phyloP scores from a whole-genome alignment of 1,140 invertebrate species.

The Conus ventricosus region DNA sequence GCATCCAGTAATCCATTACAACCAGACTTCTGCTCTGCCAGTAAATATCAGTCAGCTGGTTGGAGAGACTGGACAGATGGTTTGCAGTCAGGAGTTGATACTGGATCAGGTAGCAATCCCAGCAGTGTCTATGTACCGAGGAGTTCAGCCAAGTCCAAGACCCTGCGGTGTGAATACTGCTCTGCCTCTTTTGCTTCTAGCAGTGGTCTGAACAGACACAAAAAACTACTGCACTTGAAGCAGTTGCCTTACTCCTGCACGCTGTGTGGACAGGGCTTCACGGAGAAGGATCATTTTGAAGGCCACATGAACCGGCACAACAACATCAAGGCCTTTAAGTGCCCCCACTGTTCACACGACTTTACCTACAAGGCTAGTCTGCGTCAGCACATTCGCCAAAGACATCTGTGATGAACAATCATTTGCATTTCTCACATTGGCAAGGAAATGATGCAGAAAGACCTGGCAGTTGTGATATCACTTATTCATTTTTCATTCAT shows the following conservation, averaged over 20 bases:
- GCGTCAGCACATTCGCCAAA: background rate
- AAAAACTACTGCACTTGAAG: slow-evolving; percentile 1
- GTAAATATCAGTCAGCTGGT: too few species aligned
- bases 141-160: background rate
- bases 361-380: slow-evolving; percentile 25
- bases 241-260: background rate
- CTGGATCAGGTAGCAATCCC: too few species aligned
- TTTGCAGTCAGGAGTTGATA: too few species aligned
- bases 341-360: background rate
- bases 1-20: too few species aligned
- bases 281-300: background rate
- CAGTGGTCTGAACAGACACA: background rate
- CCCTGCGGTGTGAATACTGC: background rate
- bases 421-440: too few species aligned
- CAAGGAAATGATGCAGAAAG: too few species aligned
- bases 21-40: too few species aligned
- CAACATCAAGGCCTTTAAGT: background rate
- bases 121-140: too few species aligned
- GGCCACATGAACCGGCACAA: background rate
- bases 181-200: background rate
- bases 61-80: too few species aligned
- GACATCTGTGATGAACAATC: background rate
- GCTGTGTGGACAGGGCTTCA: background rate
- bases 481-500: too few species aligned
- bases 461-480: too few species aligned